Percentiles rank a stretch among this genome's conserved stretches.
These are phyloP conservation scores for Drosophila parthenogenetica DNA, from an alignment of 2,888 invertebrate genomes.

Conservation along the genomic window DNA sequence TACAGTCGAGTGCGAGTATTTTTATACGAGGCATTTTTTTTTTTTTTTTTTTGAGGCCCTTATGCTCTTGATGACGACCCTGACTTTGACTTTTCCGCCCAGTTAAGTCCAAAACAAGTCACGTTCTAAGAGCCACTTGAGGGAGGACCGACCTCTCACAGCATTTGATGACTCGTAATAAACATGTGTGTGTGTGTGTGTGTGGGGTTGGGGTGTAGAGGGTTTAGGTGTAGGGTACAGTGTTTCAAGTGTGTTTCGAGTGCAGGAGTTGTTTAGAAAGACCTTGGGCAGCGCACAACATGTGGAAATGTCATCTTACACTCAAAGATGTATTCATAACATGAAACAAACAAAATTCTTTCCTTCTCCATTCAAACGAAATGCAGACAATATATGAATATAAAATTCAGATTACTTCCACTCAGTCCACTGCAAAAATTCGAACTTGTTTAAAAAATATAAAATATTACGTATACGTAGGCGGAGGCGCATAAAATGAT, in stretches of 20 bases:
- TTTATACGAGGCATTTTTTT: slow-evolving; percentile 2
- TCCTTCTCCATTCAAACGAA: slow-evolving; percentile 34
- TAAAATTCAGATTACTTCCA: slow-evolving; percentile 20
- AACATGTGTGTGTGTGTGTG: not conserved
- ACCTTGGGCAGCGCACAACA: slow-evolving; percentile 57
- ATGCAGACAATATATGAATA: slow-evolving; percentile 33
- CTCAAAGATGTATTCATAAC: slow-evolving; percentile 43
- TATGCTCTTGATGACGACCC: slow-evolving; percentile 52
- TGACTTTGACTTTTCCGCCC: slow-evolving; percentile 70
- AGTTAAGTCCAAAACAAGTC: slow-evolving; percentile 55
- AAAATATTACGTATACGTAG: slow-evolving; percentile 19
- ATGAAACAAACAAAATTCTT: slow-evolving; percentile 3
- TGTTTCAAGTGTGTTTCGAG: slow-evolving; percentile 40
- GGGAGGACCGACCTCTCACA: slow-evolving; percentile 24
- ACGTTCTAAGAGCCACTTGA: slow-evolving; percentile 60
- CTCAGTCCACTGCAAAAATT: slow-evolving; percentile 1
- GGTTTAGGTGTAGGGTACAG: slow-evolving; percentile 20
- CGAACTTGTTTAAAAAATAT: not conserved
- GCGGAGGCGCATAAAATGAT: slow-evolving; percentile 3
- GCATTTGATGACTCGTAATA: slow-evolving; percentile 35
- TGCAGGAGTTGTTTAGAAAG: slow-evolving; percentile 43
- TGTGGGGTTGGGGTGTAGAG: slow-evolving; percentile 6
- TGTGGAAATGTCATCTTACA: slow-evolving; percentile 5
- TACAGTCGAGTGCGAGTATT: slow-evolving; percentile 24
- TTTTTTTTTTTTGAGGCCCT: slow-evolving; percentile 15